These are phyloP conservation scores for Drosophila testacea DNA, from an alignment of 2,888 invertebrate genomes.

Conservation along the genomic window DNA sequence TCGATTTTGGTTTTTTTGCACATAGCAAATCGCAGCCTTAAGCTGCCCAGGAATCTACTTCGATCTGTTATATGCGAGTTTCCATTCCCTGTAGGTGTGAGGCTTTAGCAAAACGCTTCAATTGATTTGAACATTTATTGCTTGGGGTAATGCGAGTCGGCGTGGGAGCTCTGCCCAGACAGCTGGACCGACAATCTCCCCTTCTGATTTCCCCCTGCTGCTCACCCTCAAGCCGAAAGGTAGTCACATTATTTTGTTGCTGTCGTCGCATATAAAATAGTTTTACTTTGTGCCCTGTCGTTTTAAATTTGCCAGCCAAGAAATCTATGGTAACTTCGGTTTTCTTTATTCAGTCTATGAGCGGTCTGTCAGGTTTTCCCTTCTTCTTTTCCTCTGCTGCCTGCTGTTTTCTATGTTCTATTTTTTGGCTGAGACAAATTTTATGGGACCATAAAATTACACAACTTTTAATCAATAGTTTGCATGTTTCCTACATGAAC, in stretches of 20 bases:
- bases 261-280: slow-evolving; percentile 70
- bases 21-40: slow-evolving; percentile 72
- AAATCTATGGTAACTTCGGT: slow-evolving; percentile 46
- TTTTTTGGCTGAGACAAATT: slow-evolving; percentile 49
- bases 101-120: slow-evolving; percentile 78
- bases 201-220: background rate
- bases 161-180: slow-evolving; percentile 60
- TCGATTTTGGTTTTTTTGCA: slow-evolving; percentile 62
- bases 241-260: slow-evolving; percentile 69
- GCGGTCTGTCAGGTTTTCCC: slow-evolving; percentile 30
- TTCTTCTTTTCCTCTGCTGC: background rate
- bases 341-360: slow-evolving; percentile 44
- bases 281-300: slow-evolving; percentile 52
- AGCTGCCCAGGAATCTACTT: slow-evolving; percentile 61
- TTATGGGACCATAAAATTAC: slow-evolving; percentile 49
- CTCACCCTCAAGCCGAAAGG: slow-evolving; percentile 50
- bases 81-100: slow-evolving; percentile 46
- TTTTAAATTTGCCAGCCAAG: slow-evolving; percentile 51
- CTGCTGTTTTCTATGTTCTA: slow-evolving; percentile 28
- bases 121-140: slow-evolving; percentile 82
- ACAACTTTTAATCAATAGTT: slow-evolving; percentile 62
- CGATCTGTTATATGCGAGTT: slow-evolving; percentile 49
- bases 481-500: slow-evolving; percentile 41
- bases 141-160: slow-evolving; percentile 67
- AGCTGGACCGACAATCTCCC: slow-evolving; percentile 10